Percentiles rank a stretch among this genome's conserved stretches.
These are phyloP conservation scores for Elysia chlorotica DNA, from an alignment of 1,140 invertebrate genomes.

Conservation along the genomic window DNA sequence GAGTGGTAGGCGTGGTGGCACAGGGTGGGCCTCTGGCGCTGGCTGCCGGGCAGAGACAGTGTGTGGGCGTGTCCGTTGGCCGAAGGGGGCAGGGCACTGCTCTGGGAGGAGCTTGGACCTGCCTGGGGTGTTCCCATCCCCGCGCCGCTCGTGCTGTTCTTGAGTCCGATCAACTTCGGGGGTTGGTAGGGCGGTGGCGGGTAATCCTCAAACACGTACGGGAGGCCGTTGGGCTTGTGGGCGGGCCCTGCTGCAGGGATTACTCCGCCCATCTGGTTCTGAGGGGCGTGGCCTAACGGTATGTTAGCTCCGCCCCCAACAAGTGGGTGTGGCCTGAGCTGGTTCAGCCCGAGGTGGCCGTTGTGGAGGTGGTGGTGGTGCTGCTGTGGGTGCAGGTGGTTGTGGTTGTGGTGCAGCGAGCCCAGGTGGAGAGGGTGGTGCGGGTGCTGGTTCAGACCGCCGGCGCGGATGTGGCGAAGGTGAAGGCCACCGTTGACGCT, in stretches of 20 bases:
- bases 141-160: too few species aligned
- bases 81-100: background rate
- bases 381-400: slow-evolving; percentile 7
- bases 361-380: slow-evolving; percentile 13
- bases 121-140: too few species aligned
- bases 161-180: slow-evolving; percentile 29
- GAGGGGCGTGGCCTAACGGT: too few species aligned
- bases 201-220: slow-evolving; percentile 51
- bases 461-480: slow-evolving; percentile 15
- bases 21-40: slow-evolving; percentile 8
- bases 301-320: background rate
- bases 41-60: slow-evolving; percentile 11
- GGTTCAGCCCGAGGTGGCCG: background rate
- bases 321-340: too few species aligned
- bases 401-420: slow-evolving; percentile 14
- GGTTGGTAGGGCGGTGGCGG: slow-evolving; percentile 55
- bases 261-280: too few species aligned
- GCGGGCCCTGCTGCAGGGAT: too few species aligned
- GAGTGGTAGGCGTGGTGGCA: slow-evolving; percentile 21
- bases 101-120: too few species aligned
- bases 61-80: slow-evolving; percentile 22
- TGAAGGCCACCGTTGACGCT: slow-evolving; percentile 11
- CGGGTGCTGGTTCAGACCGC: slow-evolving; percentile 15
- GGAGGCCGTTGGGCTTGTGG: background rate
- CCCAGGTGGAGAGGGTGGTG: slow-evolving; percentile 29